A percentile compares a stretch with the other conserved stretches of the same genome.
These are phyloP conservation scores for Jacana jacana DNA, from an alignment of 2,113 vertebrate genomes.

Conservation along the genomic window DNA sequence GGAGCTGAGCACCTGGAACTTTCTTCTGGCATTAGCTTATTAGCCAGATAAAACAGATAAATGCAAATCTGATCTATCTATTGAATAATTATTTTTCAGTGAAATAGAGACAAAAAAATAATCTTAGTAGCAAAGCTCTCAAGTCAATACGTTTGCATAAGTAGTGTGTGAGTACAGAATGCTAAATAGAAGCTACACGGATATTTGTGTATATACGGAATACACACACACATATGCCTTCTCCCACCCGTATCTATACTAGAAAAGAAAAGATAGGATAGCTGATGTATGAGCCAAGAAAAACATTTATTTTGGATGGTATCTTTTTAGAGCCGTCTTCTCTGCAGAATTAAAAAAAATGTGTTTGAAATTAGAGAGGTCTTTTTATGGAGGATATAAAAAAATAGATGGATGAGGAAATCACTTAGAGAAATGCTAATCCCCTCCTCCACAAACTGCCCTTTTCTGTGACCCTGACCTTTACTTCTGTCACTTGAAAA, in stretches of 20 bases:
- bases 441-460: constrained; percentile 49
- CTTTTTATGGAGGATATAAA: constrained; percentile 56
- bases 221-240: neutral
- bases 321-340: constrained; percentile 61
- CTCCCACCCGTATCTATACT: neutral
- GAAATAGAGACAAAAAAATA: neutral
- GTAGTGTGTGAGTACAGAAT: neutral
- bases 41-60: constrained; percentile 12
- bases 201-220: neutral
- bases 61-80: constrained; percentile 10
- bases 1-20: neutral
- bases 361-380: constrained; percentile 64
- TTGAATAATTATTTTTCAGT: constrained; percentile 14
- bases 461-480: constrained; percentile 68
- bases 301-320: constrained; percentile 58
- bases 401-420: constrained; percentile 58
- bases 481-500: constrained; percentile 60
- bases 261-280: constrained; percentile 20
- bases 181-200: neutral
- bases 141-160: neutral
- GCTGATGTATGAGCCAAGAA: constrained; percentile 46
- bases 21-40: neutral
- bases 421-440: constrained; percentile 57
- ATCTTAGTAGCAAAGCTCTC: neutral
- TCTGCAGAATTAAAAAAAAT: constrained; percentile 59